Conservation (phyloP, 2,113 vertebrate genomes). For the Emydura subglobosa region DNA sequence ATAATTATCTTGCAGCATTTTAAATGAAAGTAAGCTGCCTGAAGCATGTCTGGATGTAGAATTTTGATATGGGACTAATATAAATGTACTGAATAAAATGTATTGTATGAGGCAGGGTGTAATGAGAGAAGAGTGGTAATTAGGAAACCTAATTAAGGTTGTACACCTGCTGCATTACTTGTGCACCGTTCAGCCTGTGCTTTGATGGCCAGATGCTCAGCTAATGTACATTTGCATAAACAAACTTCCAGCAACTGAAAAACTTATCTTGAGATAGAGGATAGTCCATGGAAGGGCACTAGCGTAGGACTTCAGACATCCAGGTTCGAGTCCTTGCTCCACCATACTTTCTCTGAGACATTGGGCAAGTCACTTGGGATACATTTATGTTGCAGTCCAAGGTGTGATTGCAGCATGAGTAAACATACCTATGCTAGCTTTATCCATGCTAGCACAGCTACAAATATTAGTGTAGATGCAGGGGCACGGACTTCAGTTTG, state of each 20-base stretch:
- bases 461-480: neutral
- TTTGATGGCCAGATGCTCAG: constrained; percentile 20
- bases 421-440: neutral
- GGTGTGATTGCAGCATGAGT: neutral
- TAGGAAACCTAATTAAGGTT: constrained; percentile 21
- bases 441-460: neutral
- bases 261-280: neutral
- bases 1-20: neutral
- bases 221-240: constrained; percentile 34
- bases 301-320: neutral
- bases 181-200: neutral
- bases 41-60: neutral
- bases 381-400: neutral
- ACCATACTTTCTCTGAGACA: neutral
- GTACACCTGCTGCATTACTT: constrained; percentile 24
- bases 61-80: neutral
- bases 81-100: neutral
- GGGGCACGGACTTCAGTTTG: neutral
- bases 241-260: constrained; percentile 7
- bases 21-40: neutral
- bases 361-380: neutral
- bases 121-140: neutral
- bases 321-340: neutral
- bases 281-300: neutral
- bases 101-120: neutral